Percentiles rank a stretch among this genome's conserved stretches.
phyloP scores from a whole-genome alignment of 2,113 vertebrate genomes.

The Xiphorhynchus elegans region DNA sequence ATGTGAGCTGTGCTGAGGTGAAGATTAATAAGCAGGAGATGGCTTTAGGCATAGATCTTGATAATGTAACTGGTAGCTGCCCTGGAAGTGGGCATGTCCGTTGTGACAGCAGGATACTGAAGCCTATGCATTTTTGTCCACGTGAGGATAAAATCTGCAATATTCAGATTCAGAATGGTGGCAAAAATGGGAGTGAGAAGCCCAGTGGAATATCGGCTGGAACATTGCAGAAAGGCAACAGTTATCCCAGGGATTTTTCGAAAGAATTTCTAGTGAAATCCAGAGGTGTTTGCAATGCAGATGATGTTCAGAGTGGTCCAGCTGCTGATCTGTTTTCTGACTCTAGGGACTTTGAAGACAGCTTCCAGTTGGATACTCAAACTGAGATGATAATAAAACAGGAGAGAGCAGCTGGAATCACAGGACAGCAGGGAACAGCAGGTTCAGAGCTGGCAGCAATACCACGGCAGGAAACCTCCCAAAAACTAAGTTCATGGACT shows the following conservation, averaged over 20 bases:
- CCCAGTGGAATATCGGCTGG: not conserved
- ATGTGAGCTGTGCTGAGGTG: not conserved
- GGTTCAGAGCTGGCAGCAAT: not conserved
- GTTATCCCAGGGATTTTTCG: constrained; percentile 7
- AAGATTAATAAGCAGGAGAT: not conserved
- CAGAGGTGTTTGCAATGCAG: constrained; percentile 8
- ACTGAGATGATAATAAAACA: constrained; percentile 89
- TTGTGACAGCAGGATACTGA: not conserved
- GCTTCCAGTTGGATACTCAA: constrained; percentile 92
- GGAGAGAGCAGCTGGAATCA: constrained; percentile 49
- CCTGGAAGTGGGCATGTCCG: not conserved
- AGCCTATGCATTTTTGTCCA: not conserved
- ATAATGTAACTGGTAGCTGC: not conserved
- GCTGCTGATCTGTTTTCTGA: constrained; percentile 72
- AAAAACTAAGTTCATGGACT: not conserved
- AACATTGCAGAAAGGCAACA: constrained; percentile 6
- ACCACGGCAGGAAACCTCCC: not conserved
- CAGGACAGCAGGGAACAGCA: constrained; percentile 12
- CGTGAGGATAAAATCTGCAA: constrained; percentile 8
- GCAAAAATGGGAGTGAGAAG: not conserved
- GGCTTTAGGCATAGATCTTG: not conserved
- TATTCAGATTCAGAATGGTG: constrained; percentile 1
- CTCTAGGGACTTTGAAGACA: constrained; percentile 84
- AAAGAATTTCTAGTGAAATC: constrained; percentile 12
- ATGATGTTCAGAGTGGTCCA: constrained; percentile 48